Conservation (phyloP, 2,113 vertebrate species). For the Micronisus gabar region DNA sequence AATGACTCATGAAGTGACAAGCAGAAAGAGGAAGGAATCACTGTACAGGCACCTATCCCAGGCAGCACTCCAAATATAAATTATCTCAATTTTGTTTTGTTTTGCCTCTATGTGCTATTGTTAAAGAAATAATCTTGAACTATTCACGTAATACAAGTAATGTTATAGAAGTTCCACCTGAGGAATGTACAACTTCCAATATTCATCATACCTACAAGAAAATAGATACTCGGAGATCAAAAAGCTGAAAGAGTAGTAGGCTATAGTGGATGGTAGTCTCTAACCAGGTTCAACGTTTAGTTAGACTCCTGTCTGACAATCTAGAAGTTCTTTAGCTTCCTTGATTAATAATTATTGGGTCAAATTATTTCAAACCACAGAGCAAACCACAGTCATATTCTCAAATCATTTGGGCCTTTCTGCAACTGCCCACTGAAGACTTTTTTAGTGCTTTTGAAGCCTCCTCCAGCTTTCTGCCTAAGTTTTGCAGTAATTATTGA, state of each 20-base stretch:
- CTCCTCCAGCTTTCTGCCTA: not conserved
- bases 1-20: not conserved
- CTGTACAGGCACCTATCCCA: not conserved
- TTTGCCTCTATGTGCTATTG: not conserved
- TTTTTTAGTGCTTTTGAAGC: not conserved
- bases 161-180: not conserved
- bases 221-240: not conserved
- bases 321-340: not conserved
- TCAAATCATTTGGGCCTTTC: not conserved
- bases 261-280: not conserved
- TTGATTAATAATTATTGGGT: not conserved
- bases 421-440: not conserved
- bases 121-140: not conserved
- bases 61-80: not conserved
- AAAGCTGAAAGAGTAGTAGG: not conserved
- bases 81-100: not conserved
- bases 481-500: not conserved
- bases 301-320: not conserved
- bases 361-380: not conserved
- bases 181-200: not conserved
- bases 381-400: not conserved
- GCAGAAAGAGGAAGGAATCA: not conserved
- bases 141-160: not conserved
- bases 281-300: not conserved
- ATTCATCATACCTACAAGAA: not conserved